Evolutionary conservation across 2,888 invertebrate species (phyloP).

Genomic region (Acronicta aceris): DNA sequence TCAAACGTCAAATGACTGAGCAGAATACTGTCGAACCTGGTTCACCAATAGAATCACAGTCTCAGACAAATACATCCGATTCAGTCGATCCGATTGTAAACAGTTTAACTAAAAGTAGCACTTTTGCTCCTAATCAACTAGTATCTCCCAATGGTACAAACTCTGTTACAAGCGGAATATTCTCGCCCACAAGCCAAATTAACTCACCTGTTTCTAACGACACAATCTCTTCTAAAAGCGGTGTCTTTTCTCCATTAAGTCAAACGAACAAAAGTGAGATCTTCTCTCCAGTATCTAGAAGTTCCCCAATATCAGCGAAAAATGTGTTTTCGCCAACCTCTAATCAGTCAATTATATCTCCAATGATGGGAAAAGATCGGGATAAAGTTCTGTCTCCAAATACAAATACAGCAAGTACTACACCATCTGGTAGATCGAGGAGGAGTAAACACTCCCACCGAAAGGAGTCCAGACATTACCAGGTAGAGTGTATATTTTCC

Average conservation of each 20-base stretch:
- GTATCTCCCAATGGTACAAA: conserved; percentile 87
- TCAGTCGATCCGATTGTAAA: conserved; percentile 80
- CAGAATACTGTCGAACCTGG: conserved; percentile 77
- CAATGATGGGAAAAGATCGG: conserved; percentile 79
- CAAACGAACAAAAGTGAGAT: conserved; percentile 87
- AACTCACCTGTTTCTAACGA: conserved; percentile 87
- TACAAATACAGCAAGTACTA: conserved; percentile 86
- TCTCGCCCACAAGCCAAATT: conserved; percentile 87
- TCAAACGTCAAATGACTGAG: conserved; percentile 89
- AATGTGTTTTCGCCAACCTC: conserved; percentile 85
- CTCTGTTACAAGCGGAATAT: conserved; percentile 87
- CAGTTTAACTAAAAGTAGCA: conserved; percentile 79
- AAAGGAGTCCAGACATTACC: conserved; percentile 92
- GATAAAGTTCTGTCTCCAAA: conserved; percentile 84
- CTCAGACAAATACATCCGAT: conserved; percentile 81
- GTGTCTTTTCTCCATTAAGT: conserved; percentile 86
- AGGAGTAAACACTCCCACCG: conserved; percentile 89
- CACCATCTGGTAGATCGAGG: conserved; percentile 89
- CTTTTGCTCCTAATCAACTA: conserved; percentile 81
- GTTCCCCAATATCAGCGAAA: conserved; percentile 84
- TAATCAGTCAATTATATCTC: conserved; percentile 83
- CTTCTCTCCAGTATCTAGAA: conserved; percentile 84
- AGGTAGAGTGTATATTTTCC: conserved; percentile 79
- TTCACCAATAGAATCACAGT: conserved; percentile 82
- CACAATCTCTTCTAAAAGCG: conserved; percentile 87